phyloP scores from a whole-genome alignment of 1,140 invertebrate species.

The Drosophila watanabei region DNA sequence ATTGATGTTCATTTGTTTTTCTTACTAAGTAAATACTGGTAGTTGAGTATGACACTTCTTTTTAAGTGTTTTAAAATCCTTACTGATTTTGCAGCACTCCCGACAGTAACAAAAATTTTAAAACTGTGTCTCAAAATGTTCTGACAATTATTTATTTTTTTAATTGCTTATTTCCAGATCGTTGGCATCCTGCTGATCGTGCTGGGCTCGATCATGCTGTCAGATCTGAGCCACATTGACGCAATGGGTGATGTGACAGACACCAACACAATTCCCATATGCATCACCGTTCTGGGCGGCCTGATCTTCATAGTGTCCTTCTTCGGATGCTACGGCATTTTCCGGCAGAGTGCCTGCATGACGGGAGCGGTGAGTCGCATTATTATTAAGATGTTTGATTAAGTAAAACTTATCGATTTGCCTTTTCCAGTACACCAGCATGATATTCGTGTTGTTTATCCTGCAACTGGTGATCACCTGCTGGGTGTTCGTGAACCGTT shows the following conservation, averaged over 20 bases:
- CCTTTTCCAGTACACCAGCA: constrained; percentile 87
- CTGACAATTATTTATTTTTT: not conserved
- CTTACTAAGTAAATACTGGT: too few species aligned
- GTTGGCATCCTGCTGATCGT: constrained; percentile 88
- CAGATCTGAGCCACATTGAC: constrained; percentile 86
- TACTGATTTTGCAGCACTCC: too few species aligned
- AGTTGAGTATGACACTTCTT: too few species aligned
- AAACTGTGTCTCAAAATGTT: not conserved
- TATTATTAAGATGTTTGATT: not conserved
- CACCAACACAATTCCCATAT: constrained; percentile 87
- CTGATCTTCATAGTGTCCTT: constrained; percentile 92
- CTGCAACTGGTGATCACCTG: constrained; percentile 88
- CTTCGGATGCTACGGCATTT: constrained; percentile 94
- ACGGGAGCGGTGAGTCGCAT: constrained; percentile 89
- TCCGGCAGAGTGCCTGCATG: constrained; percentile 93
- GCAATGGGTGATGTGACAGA: constrained; percentile 85
- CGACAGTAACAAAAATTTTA: not conserved
- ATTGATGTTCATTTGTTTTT: too few species aligned
- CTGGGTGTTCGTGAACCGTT: constrained; percentile 87
- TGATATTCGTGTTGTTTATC: constrained; percentile 88
- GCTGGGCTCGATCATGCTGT: constrained; percentile 87
- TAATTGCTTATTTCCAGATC: constrained; percentile 85
- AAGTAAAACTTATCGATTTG: not conserved
- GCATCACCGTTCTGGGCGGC: constrained; percentile 90
- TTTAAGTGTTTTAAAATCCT: too few species aligned